Percentiles rank a stretch among this genome's conserved stretches.
Conservation (phyloP, 2,113 vertebrate species). For the Atlantisia rogersi region DNA sequence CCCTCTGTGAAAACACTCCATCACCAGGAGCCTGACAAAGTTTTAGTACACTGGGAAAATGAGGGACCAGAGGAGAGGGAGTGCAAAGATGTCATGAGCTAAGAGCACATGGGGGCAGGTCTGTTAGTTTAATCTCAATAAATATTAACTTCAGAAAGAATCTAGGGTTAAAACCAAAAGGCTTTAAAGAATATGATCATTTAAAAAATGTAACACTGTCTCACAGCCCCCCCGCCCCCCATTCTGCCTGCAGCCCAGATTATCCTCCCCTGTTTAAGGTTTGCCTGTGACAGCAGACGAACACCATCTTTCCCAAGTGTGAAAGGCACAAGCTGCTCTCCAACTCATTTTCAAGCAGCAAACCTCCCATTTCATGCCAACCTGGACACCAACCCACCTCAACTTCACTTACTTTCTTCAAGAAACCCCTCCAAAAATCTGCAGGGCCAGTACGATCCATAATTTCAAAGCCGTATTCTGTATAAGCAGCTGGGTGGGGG, state of each 20-base stretch:
- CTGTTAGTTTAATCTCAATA: not conserved
- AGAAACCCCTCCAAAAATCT: not conserved
- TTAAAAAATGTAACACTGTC: not conserved
- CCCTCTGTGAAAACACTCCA: not conserved
- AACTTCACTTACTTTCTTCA: not conserved
- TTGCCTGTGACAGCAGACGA: not conserved
- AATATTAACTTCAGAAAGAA: not conserved
- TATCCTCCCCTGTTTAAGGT: not conserved
- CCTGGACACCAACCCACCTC: not conserved
- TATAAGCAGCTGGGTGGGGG: not conserved
- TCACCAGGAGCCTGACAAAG: not conserved
- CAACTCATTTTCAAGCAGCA: not conserved
- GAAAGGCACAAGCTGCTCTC: not conserved
- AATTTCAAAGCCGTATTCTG: not conserved
- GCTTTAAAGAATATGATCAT: no score
- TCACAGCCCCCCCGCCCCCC: not conserved
- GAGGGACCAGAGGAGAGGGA: not conserved
- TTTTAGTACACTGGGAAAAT: not conserved
- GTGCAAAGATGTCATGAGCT: not conserved
- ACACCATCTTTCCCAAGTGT: not conserved
- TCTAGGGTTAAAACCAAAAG: not conserved
- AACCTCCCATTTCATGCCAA: not conserved
- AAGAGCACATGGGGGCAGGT: not conserved
- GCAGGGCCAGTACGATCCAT: not conserved
- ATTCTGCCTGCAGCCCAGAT: not conserved